Evolutionary conservation across 2,113 vertebrate genomes (phyloP).

Genomic region (Podarcis cretensis): DNA sequence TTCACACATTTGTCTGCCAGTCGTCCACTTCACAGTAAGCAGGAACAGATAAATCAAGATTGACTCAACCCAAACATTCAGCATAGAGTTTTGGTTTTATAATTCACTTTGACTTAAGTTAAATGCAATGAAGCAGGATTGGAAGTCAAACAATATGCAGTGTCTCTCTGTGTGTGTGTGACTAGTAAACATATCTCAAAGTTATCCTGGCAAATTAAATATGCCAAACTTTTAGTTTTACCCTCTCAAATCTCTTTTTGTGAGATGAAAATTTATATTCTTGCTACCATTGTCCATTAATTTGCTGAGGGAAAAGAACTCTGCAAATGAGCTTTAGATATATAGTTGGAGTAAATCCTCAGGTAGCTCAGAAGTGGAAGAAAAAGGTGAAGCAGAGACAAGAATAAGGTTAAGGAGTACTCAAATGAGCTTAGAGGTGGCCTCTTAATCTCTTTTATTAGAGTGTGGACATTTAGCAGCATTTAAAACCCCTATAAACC

Average conservation of each 20-base stretch:
- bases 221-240: background rate
- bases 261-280: background rate
- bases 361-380: background rate
- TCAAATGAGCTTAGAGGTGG: constrained; percentile 17
- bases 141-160: background rate
- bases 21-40: background rate
- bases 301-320: background rate
- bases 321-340: constrained; percentile 22
- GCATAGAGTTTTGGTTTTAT: background rate
- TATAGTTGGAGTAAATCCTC: constrained; percentile 1
- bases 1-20: background rate
- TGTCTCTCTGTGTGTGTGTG: background rate
- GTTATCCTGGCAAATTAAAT: background rate
- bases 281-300: background rate
- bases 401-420: constrained; percentile 16
- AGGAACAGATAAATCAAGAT: background rate
- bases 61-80: background rate
- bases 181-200: background rate
- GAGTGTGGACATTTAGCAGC: constrained; percentile 20
- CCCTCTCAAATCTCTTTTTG: background rate
- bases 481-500: constrained; percentile 28
- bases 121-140: background rate
- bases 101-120: background rate
- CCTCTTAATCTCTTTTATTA: constrained; percentile 33
- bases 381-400: constrained; percentile 5